A percentile compares a stretch with the other conserved stretches of the same genome.
Conservation (phyloP, 2,888 invertebrate species). For the Schizotus pectinicornis region DNA sequence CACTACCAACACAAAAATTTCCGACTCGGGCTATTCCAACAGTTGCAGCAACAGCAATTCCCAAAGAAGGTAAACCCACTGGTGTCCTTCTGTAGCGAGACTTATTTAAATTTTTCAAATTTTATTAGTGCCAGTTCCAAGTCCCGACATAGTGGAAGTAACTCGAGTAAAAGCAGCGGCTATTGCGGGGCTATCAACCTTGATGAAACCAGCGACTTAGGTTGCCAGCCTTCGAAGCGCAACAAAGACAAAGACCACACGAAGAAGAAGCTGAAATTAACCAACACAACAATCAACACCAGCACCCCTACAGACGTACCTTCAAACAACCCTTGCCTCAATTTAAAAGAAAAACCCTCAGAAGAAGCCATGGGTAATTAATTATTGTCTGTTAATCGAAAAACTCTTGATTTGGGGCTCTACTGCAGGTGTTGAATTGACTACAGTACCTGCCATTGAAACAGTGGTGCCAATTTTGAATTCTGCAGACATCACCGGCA, state of each 20-base stretch:
- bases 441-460: slow-evolving; percentile 21
- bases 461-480: slow-evolving; percentile 20
- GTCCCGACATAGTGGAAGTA: slow-evolving; percentile 78
- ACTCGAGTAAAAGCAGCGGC: slow-evolving; percentile 81
- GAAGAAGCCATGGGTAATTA: slow-evolving; percentile 34
- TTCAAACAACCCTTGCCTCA: slow-evolving; percentile 27
- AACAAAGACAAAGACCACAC: slow-evolving; percentile 67
- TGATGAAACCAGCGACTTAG: slow-evolving; percentile 55
- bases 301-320: slow-evolving; percentile 22
- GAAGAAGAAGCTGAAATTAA: slow-evolving; percentile 64
- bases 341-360: slow-evolving; percentile 22
- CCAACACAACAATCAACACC: slow-evolving; percentile 29
- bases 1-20: slow-evolving; percentile 68
- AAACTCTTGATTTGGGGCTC: too few species aligned
- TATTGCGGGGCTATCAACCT: slow-evolving; percentile 73
- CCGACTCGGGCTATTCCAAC: slow-evolving; percentile 83
- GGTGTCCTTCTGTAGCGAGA: slow-evolving; percentile 4
- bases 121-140: slow-evolving; percentile 73
- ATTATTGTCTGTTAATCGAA: background rate
- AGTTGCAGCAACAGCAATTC: slow-evolving; percentile 85
- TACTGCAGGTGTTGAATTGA: slow-evolving; percentile 33
- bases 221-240: slow-evolving; percentile 61
- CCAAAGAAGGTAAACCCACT: slow-evolving; percentile 70
- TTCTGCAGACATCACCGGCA: slow-evolving; percentile 20
- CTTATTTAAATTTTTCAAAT: slow-evolving; percentile 9